Conservation (phyloP, 2,113 vertebrate genomes). For the Pheucticus melanocephalus region DNA sequence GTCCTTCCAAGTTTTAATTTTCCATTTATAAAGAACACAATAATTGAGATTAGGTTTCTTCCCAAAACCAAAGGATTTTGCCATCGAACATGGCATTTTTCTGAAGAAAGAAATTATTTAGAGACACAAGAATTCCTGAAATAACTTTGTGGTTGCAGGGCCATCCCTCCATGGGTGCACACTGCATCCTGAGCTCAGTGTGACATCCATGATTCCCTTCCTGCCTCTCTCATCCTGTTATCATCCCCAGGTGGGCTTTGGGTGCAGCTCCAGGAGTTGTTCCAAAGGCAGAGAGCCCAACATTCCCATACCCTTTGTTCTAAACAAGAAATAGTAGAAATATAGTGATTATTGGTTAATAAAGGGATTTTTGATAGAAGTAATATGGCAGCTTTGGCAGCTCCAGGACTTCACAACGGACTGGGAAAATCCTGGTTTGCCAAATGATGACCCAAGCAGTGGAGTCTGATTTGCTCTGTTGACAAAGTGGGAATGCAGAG, state of each 20-base stretch:
- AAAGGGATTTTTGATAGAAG: too few species aligned
- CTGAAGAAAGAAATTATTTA: neutral
- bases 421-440: neutral
- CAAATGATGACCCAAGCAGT: neutral
- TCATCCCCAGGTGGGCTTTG: accelerated
- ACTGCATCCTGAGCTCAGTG: neutral
- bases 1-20: neutral
- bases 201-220: neutral
- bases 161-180: neutral
- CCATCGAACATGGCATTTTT: neutral
- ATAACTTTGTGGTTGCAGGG: too few species aligned
- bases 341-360: too few species aligned
- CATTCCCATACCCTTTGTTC: accelerated
- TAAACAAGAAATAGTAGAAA: too few species aligned
- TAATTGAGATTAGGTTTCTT: neutral
- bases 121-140: neutral
- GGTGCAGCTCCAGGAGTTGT: neutral
- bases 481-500: neutral
- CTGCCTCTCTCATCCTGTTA: neutral
- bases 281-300: neutral
- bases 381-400: too few species aligned
- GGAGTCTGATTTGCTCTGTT: neutral
- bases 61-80: neutral
- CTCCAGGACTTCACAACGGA: too few species aligned
- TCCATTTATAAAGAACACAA: neutral